Base-by-base conservation (phyloP, 1,140 invertebrate species). In the Stenopsyche tienmushanensis region DNA sequence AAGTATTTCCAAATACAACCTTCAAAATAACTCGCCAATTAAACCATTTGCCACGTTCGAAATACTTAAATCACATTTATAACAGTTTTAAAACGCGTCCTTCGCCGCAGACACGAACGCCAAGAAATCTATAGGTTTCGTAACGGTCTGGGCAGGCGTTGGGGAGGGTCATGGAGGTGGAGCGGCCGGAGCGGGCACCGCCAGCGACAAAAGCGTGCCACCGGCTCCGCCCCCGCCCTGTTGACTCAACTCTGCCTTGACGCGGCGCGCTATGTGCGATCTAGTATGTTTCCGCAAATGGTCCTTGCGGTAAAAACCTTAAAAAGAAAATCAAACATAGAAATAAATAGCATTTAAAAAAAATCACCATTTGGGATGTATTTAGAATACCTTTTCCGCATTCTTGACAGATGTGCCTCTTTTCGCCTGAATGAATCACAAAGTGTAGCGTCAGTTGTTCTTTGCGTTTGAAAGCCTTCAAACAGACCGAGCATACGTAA, bases 351-450 rank as follows among this genome's bases (percentile, higher is more conserved):
- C 20, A 55, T 50, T 8, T 24, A 20, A 21, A 13, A 34, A 45
- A 21, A 44, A 44, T 29, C 0, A 55, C n/a, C n/a, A n/a, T n/a
- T n/a, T n/a, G n/a, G n/a, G n/a, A 39, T 7, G 7, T n/a, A 49
- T 20, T 39, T 8, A 39, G n/a, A 8, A 86, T 83, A 76, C 89
- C 90, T 78, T 93, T 94, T 44, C 90, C 89, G 72, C 92, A 94
- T 71, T 93, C 91, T 24, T 88, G 87, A 76, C 92, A 94, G 5
- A 92, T 83, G 72, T 93, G 91, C 25, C 89, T 79, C 74, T 94
- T 94, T 74, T 93, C 90, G 1, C 90, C 90, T 0, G 90, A 91
- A 75, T 93, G 90, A 71, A 92, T 92, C 42, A 92, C 89, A 76
- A 90, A 91, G 78, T 93, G 90, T 68, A 92, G 75, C 0, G 90